These are phyloP conservation scores for Sesia apiformis DNA, from an alignment of 2,888 invertebrate species.

Conservation along the genomic window DNA sequence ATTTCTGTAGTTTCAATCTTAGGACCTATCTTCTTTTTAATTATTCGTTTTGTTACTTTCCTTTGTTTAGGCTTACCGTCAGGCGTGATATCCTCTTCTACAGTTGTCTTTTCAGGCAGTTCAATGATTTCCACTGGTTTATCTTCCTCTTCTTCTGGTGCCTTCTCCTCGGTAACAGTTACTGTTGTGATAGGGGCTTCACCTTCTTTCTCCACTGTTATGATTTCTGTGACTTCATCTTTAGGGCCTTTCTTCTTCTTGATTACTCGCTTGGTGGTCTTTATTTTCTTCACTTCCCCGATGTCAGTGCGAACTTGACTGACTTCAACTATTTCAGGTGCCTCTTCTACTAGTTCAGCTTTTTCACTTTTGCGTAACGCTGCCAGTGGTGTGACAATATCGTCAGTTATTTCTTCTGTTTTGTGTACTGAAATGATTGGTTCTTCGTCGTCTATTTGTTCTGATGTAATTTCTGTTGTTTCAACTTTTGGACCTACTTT, in stretches of 20 bases:
- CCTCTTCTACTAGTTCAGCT: conserved; percentile 4
- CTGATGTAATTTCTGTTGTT: conserved; percentile 26
- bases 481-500: conserved; percentile 28
- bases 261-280: conserved; percentile 21
- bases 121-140: conserved; percentile 14
- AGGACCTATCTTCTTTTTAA: conserved; percentile 22
- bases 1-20: conserved; percentile 33
- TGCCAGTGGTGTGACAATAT: conserved; percentile 10
- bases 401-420: conserved; percentile 6
- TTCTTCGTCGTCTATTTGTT: conserved; percentile 28
- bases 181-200: conserved; percentile 10
- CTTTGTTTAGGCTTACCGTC: conserved; percentile 23
- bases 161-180: conserved; percentile 2
- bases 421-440: conserved; percentile 12
- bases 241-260: conserved; percentile 27
- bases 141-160: conserved; percentile 21
- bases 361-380: conserved; percentile 1
- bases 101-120: conserved; percentile 25
- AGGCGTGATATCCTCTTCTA: conserved; percentile 20
- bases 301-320: conserved; percentile 4
- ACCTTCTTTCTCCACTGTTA: conserved; percentile 24
- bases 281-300: conserved; percentile 4
- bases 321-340: conserved; percentile 6
- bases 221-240: conserved; percentile 34
- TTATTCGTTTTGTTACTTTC: conserved; percentile 20